A percentile compares a stretch with the other conserved stretches of the same genome.
Conservation (phyloP, 1,140 invertebrate species). For the Plutomurus gul region DNA sequence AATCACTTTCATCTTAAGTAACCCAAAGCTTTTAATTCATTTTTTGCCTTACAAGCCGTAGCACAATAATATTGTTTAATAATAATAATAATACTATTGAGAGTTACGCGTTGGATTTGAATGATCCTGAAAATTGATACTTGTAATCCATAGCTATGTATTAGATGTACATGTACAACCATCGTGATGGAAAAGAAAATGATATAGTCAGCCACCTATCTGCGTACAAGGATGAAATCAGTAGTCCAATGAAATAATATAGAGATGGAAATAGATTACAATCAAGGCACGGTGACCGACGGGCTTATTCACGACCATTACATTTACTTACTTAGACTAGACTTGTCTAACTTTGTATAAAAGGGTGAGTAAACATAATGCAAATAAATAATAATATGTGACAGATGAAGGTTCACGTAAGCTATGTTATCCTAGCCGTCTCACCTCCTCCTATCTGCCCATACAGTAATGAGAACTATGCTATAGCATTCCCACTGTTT, state of each 20-base stretch:
- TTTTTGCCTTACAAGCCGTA: not conserved
- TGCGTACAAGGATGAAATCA: not conserved
- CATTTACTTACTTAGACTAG: not conserved
- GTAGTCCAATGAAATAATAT: not conserved
- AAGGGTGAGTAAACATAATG: constrained; percentile 1
- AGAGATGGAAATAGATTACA: constrained; percentile 1
- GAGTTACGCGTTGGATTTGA: not conserved
- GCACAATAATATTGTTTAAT: not conserved
- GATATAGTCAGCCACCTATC: too few relatives aligned
- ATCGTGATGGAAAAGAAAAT: too few relatives aligned
- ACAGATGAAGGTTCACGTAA: constrained; percentile 13
- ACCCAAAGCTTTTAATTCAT: constrained; percentile 25
- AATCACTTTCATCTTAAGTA: constrained; percentile 22
- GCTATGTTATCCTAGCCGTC: constrained; percentile 23
- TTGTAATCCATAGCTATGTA: not conserved
- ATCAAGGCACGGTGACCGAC: not conserved
- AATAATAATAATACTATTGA: not conserved
- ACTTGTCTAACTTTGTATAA: too few relatives aligned
- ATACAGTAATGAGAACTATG: constrained; percentile 1
- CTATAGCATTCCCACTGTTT: too few relatives aligned
- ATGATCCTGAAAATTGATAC: constrained; percentile 10
- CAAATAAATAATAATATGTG: constrained; percentile 26
- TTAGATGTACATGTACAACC: not conserved
- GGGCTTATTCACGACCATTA: not conserved
- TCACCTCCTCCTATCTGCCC: not conserved